Conservation (phyloP, 2,797 vertebrate species). For the Eutrigla gurnardus region DNA sequence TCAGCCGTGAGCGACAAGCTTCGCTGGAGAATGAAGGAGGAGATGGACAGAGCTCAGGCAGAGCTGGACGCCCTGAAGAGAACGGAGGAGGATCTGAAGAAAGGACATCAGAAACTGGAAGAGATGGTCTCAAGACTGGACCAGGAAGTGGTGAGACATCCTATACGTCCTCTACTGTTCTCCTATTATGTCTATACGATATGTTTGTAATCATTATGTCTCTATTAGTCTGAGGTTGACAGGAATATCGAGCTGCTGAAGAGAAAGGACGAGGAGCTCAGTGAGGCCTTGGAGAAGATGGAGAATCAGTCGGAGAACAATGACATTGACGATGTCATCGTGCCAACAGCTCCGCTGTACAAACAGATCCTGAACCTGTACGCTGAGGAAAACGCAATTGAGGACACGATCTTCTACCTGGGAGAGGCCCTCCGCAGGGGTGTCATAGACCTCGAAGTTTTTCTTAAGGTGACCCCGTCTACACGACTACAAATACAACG, state of each 20-base stretch:
- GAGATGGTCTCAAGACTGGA: conserved; percentile 97
- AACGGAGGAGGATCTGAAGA: conserved; percentile 97
- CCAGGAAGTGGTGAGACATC: conserved; percentile 94
- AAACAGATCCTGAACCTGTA: conserved; percentile 99
- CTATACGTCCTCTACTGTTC: background rate
- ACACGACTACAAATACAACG: background rate
- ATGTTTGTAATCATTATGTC: background rate
- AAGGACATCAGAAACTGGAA: conserved; percentile 98
- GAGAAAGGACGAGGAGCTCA: conserved; percentile 98
- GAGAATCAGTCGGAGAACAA: conserved; percentile 99
- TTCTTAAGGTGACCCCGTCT: conserved; percentile 90
- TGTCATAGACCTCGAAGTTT: conserved; percentile 98
- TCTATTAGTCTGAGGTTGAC: conserved; percentile 92
- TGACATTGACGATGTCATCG: conserved; percentile 98
- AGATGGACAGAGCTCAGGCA: conserved; percentile 98
- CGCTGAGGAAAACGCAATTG: conserved; percentile 98
- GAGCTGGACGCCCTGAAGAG: conserved; percentile 97
- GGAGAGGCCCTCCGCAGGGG: conserved; percentile 96
- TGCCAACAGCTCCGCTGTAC: conserved; percentile 98
- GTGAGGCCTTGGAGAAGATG: conserved; percentile 98
- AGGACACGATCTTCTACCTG: conserved; percentile 99
- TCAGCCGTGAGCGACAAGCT: conserved; percentile 98
- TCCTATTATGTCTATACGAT: background rate
- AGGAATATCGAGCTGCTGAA: conserved; percentile 96
- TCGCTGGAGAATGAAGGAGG: conserved; percentile 99